Conservation (phyloP, 2,113 vertebrate species). For the Dissostichus mawsoni region DNA sequence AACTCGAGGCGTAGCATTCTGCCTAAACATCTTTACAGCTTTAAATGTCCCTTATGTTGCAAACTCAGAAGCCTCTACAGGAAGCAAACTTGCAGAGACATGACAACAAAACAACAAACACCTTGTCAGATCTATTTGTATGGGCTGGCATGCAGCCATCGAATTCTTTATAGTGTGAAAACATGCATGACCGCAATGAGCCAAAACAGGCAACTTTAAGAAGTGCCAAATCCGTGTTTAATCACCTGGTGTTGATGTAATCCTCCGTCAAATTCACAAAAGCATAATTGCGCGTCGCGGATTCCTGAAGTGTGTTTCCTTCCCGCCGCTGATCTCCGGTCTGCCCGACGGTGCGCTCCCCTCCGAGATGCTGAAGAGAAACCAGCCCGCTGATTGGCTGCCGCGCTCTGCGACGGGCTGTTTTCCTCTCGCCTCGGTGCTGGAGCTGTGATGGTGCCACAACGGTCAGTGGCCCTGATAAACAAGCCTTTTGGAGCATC, state of each 20-base stretch:
- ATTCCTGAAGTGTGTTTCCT: conserved; percentile 44
- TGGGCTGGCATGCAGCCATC: neutral
- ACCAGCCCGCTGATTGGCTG: conserved; percentile 81
- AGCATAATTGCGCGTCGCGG: conserved; percentile 58
- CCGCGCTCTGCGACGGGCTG: conserved; percentile 18
- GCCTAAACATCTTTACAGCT: neutral
- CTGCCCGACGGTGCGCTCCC: conserved; percentile 34
- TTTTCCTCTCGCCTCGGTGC: conserved; percentile 29
- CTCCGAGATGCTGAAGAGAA: conserved; percentile 76
- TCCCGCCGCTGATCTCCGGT: conserved; percentile 54
- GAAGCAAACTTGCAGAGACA: conserved; percentile 21
- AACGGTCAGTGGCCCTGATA: conserved; percentile 19
- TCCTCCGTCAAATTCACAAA: conserved; percentile 63
- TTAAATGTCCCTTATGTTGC: neutral
- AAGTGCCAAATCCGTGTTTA: neutral
- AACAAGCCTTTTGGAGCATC: conserved; percentile 29
- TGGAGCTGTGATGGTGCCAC: conserved; percentile 26
- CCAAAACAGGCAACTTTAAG: neutral
- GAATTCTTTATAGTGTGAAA: neutral
- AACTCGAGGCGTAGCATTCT: neutral
- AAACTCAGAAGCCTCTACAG: neutral
- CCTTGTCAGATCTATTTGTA: neutral
- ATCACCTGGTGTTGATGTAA: conserved; percentile 62
- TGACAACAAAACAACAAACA: neutral
- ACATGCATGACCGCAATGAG: neutral